Percentiles rank a stretch among this genome's conserved stretches.
Evolutionary conservation across 64 coral and sea anemone genomes (phyloP).

Genomic region (Dendronephthya gigantea): DNA sequence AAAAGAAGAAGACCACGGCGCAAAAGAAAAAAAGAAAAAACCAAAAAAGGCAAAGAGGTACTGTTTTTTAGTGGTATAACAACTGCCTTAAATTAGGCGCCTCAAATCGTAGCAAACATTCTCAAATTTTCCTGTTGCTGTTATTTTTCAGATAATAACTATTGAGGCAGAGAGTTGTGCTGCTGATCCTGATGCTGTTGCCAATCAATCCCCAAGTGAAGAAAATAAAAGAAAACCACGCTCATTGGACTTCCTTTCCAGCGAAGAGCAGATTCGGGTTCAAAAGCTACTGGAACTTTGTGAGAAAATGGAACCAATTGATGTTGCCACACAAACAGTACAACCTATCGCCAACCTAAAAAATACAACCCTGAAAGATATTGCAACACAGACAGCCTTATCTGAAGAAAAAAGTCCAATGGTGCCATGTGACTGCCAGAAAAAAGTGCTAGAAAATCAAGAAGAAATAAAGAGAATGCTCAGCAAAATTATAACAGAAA

Average conservation of each 20-base stretch:
- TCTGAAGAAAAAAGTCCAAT: background rate
- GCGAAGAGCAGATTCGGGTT: background rate
- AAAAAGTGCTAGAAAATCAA: too few species aligned
- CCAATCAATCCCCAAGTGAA: background rate
- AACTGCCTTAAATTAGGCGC: too few species aligned
- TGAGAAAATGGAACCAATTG: background rate
- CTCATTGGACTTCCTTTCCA: background rate
- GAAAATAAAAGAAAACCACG: background rate
- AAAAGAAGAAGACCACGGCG: background rate
- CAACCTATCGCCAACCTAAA: background rate
- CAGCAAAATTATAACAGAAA: background rate
- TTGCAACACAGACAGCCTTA: background rate
- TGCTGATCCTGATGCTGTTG: background rate
- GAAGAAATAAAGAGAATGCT: background rate
- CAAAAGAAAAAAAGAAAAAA: background rate
- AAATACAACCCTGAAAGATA: background rate
- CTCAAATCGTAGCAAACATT: too few species aligned
- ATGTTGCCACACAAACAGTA: background rate
- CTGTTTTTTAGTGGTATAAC: too few species aligned
- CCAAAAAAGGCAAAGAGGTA: background rate
- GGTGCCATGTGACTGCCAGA: background rate
- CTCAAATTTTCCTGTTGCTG: background rate
- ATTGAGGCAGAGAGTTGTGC: background rate
- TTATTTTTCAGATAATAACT: background rate
- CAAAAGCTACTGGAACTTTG: background rate